These are phyloP conservation scores for Gymnocheta viridis DNA, from an alignment of 2,888 invertebrate species.

Conservation along the genomic window DNA sequence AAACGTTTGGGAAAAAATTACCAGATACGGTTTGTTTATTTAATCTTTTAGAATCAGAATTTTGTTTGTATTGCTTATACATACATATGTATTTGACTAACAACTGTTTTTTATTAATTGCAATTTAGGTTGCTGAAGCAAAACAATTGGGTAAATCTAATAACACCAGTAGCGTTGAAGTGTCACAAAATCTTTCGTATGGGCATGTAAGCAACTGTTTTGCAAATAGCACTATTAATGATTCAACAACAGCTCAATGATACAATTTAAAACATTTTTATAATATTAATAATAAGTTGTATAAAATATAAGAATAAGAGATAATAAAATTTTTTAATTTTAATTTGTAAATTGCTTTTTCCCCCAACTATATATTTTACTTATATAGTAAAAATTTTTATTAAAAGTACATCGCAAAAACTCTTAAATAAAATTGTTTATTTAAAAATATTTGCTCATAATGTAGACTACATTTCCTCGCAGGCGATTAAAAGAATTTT, in stretches of 20 bases:
- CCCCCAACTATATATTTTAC: no score
- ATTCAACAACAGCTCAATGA: constrained; percentile 7
- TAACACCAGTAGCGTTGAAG: constrained; percentile 5
- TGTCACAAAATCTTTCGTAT: constrained; percentile 3
- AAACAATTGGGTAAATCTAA: constrained; percentile 68
- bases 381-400: no score
- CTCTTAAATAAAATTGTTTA: no score
- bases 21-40: constrained; percentile 84
- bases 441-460: no score
- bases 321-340: no score
- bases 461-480: no score
- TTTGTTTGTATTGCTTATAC: neutral
- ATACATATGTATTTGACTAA: neutral
- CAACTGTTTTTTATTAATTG: neutral
- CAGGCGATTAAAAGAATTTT: no score
- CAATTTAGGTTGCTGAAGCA: constrained; percentile 75
- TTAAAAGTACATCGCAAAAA: no score
- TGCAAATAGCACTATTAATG: neutral
- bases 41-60: neutral
- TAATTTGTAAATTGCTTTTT: no score
- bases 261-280: neutral
- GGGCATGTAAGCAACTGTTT: constrained; percentile 13
- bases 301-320: no score
- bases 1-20: constrained; percentile 85
- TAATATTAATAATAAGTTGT: neutral